Conservation (phyloP, 1,140 invertebrate species). For the Platyscapa corneri region DNA sequence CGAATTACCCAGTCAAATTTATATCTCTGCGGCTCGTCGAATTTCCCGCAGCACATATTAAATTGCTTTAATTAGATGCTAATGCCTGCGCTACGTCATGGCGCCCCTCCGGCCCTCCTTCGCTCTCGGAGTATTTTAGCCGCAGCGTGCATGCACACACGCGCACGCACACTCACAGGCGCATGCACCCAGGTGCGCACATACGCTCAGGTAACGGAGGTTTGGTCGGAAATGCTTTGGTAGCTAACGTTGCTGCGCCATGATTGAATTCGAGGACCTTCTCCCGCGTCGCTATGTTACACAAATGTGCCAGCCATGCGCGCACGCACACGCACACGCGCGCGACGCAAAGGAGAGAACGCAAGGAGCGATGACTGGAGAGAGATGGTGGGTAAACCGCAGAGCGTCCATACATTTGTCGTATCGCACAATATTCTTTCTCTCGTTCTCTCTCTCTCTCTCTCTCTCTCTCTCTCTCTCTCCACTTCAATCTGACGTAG, state of each 20-base stretch:
- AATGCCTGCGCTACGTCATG: background rate
- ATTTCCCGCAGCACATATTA: background rate
- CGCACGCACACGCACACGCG: background rate
- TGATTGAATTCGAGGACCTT: constrained; percentile 35
- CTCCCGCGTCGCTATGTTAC: background rate
- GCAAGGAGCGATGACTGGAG: background rate
- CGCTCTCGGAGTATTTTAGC: no score
- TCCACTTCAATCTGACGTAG: background rate
- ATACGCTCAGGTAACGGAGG: background rate
- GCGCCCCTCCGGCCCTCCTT: background rate
- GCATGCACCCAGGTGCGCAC: no score
- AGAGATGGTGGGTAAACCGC: background rate
- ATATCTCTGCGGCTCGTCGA: background rate
- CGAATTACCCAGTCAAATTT: background rate
- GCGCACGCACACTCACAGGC: no score
- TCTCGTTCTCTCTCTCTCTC: constrained; percentile 8
- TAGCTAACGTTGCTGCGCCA: background rate
- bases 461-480: background rate
- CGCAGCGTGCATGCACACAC: no score
- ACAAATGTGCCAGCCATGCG: background rate
- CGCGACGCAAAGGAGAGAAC: background rate
- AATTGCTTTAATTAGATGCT: constrained; percentile 32
- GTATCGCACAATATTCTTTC: background rate
- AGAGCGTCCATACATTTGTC: background rate
- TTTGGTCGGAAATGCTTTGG: constrained; percentile 12